phyloP scores from a whole-genome alignment of 2,113 vertebrate genomes.

The Caracal caracal region DNA sequence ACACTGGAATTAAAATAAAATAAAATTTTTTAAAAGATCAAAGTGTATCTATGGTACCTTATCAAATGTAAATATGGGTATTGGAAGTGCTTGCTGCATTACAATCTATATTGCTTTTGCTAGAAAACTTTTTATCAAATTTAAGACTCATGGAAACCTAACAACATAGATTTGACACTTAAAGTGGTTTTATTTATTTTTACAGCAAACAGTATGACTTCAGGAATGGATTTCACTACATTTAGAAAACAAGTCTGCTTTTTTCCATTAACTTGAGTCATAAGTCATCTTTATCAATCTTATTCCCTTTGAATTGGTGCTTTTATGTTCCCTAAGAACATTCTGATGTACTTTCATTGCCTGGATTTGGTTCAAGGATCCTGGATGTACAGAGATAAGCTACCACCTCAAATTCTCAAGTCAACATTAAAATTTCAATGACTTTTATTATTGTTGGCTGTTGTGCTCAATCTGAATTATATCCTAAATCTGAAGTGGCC shows the following conservation, averaged over 20 bases:
- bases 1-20: neutral
- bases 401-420: neutral
- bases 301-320: neutral
- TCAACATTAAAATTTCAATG: neutral
- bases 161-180: neutral
- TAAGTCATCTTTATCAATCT: neutral
- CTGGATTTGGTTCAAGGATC: neutral
- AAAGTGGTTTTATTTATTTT: slow-evolving; percentile 22
- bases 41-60: neutral
- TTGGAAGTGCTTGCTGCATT: neutral
- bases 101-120: neutral
- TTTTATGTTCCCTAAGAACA: neutral
- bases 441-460: neutral
- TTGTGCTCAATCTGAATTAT: neutral
- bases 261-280: slow-evolving; percentile 13
- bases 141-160: neutral
- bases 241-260: neutral
- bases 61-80: neutral
- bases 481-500: neutral
- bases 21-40: neutral
- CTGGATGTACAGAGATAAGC: neutral
- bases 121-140: neutral
- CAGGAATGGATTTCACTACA: neutral
- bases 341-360: neutral
- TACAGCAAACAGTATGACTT: neutral